Percentiles rank a stretch among this genome's conserved stretches.
Conservation (phyloP, 2,888 invertebrate genomes). For the Callyntrura sp. region DNA sequence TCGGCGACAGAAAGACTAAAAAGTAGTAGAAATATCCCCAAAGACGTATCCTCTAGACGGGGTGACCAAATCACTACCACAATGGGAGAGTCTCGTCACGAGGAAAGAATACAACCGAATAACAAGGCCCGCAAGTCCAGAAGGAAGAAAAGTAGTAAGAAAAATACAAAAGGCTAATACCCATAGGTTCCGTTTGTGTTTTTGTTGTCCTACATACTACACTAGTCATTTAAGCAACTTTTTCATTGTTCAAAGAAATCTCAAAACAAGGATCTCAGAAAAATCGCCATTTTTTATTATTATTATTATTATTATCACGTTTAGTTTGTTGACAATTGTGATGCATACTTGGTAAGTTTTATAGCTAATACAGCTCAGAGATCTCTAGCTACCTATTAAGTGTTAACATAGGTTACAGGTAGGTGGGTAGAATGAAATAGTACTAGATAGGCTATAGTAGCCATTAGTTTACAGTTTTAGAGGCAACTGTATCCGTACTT, state of each 20-base stretch:
- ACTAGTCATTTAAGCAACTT: slow-evolving; percentile 3
- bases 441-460: background rate
- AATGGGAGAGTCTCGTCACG: background rate
- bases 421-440: background rate
- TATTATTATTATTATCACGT: no score
- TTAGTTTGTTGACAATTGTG: slow-evolving; percentile 51
- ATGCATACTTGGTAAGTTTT: slow-evolving; percentile 13
- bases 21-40: background rate
- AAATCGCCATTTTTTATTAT: background rate
- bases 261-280: slow-evolving; percentile 38
- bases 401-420: no score
- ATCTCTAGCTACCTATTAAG: background rate
- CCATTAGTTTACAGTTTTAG: no score
- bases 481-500: no score
- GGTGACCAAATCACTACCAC: background rate
- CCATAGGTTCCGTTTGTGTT: background rate
- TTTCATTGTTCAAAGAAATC: slow-evolving; percentile 29
- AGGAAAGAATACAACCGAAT: slow-evolving; percentile 3
- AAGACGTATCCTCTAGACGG: background rate
- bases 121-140: slow-evolving; percentile 7
- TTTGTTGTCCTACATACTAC: background rate
- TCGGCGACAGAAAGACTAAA: no score
- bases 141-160: slow-evolving; percentile 41
- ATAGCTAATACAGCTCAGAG: background rate
- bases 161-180: slow-evolving; percentile 32